phyloP scores from a whole-genome alignment of 2,797 vertebrate species.

The Alcedo atthis region DNA sequence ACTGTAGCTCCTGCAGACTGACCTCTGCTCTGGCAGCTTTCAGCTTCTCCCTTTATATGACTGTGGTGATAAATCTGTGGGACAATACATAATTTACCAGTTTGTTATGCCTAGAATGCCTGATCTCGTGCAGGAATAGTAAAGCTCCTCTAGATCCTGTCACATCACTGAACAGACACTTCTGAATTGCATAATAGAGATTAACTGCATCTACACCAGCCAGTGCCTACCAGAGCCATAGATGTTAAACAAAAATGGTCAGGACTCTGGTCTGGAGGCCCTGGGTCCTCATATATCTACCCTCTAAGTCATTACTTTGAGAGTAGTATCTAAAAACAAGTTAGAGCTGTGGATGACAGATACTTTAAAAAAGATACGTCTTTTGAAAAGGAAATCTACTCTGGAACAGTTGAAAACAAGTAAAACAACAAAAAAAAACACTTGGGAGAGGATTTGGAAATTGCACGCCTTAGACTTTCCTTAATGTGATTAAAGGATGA shows the following conservation, averaged over 20 bases:
- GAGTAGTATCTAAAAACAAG: not conserved
- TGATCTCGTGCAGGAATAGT: not conserved
- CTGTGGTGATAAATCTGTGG: not conserved
- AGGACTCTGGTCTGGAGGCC: no score
- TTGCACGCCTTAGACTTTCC: not conserved
- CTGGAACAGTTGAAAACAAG: not conserved
- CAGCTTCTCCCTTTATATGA: not conserved
- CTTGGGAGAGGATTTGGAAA: not conserved
- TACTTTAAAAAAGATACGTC: not conserved
- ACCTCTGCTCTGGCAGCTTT: not conserved
- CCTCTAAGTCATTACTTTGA: not conserved
- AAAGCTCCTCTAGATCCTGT: not conserved
- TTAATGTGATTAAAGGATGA: not conserved
- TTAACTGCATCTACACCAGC: not conserved
- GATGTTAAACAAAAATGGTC: not conserved
- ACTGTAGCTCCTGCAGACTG: not conserved
- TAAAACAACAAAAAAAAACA: not conserved
- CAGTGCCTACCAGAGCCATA: rapidly evolving
- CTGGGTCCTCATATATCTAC: not conserved
- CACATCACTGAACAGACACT: not conserved
- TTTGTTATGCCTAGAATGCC: not conserved
- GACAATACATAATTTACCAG: not conserved
- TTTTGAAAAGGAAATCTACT: not conserved
- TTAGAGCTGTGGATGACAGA: rapidly evolving
- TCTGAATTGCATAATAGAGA: rapidly evolving